Conservation (phyloP, 2,113 vertebrate species). For the Junco hyemalis region DNA sequence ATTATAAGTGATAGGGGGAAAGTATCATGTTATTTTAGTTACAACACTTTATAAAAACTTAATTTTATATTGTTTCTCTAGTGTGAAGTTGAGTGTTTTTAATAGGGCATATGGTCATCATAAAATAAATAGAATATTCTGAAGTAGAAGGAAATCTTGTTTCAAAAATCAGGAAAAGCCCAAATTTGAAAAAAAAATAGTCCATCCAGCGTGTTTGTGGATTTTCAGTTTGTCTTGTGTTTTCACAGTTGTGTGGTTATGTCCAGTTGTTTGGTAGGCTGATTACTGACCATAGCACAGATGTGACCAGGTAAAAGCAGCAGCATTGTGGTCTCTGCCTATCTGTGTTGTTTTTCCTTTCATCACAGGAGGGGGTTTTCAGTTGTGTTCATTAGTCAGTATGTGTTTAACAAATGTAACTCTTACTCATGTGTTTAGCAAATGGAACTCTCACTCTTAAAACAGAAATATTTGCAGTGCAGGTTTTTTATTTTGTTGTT, state of each 20-base stretch:
- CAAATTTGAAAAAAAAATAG: not conserved
- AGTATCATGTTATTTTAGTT: not conserved
- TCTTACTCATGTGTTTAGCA: not conserved
- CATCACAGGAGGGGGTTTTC: rapidly evolving
- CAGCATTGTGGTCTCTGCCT: not conserved
- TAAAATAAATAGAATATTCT: not conserved
- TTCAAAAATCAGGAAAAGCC: not conserved
- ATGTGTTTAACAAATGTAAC: not conserved
- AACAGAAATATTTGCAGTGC: not conserved
- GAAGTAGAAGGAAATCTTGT: not conserved
- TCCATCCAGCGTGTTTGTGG: not conserved
- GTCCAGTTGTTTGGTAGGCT: not conserved
- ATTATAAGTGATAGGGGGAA: not conserved
- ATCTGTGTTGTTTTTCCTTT: not conserved
- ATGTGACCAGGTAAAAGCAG: not conserved
- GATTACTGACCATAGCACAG: not conserved
- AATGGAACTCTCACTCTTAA: not conserved
- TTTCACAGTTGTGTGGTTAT: not conserved
- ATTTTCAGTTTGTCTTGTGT: not conserved
- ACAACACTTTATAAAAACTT: not conserved
- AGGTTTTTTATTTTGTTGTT: not conserved
- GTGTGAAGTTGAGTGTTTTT: not conserved
- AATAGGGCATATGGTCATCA: not conserved
- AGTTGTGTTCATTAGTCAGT: not conserved
- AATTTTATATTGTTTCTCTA: not conserved